Percentiles rank a stretch among this genome's conserved stretches.
phyloP scores from a whole-genome alignment of 2,797 vertebrate species.

The Pseudocheirus occidentalis region DNA sequence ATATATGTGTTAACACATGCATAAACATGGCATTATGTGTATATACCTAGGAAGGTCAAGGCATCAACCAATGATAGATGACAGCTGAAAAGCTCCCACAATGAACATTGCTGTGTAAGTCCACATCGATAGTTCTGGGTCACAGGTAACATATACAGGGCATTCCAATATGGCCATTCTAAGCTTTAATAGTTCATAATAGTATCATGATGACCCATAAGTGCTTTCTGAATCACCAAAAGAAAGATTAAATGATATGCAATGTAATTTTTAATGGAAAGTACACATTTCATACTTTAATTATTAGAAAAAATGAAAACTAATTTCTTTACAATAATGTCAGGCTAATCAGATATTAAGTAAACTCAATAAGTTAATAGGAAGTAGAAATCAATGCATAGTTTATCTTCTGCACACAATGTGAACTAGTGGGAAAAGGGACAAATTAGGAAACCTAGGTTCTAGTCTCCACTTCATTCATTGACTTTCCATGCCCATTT shows the following conservation, averaged over 20 bases:
- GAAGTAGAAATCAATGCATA: background rate
- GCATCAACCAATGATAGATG: background rate
- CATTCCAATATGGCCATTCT: background rate
- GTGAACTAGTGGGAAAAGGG: background rate
- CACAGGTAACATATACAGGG: background rate
- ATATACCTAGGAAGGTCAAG: background rate
- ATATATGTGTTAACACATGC: background rate
- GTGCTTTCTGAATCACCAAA: background rate
- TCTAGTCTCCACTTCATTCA: background rate
- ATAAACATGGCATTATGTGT: background rate
- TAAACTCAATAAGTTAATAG: background rate
- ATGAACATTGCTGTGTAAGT: background rate
- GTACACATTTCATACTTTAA: background rate
- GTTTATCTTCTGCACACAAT: background rate
- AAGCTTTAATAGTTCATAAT: background rate
- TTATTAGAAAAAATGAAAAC: background rate
- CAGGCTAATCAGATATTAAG: background rate
- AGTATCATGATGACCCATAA: background rate
- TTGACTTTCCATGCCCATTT: background rate
- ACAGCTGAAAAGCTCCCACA: background rate
- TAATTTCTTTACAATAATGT: background rate
- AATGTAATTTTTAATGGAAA: slow-evolving; percentile 7
- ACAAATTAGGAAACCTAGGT: background rate
- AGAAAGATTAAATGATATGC: background rate
- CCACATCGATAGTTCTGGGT: background rate